phyloP scores from a whole-genome alignment of 2,888 invertebrate genomes.

The Oscheius myriophilus region DNA sequence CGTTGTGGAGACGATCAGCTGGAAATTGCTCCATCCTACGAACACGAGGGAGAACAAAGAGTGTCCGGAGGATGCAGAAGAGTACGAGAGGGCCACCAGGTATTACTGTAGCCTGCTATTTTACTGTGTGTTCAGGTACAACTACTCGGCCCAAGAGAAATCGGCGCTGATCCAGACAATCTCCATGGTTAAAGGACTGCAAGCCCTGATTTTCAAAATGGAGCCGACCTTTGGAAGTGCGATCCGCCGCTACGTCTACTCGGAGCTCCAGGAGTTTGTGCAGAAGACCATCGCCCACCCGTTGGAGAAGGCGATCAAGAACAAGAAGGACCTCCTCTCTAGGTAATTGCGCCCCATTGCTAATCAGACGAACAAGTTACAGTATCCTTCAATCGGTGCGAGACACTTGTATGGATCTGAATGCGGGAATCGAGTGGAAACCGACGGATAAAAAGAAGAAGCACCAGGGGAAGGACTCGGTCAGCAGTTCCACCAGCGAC shows the following conservation, averaged over 20 bases:
- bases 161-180: conserved; percentile 87
- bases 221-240: conserved; percentile 94
- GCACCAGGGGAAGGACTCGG: conserved; percentile 46
- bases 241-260: conserved; percentile 84
- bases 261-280: conserved; percentile 93
- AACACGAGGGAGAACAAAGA: conserved; percentile 93
- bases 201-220: conserved; percentile 94
- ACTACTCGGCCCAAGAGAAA: conserved; percentile 95
- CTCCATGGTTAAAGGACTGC: conserved; percentile 97
- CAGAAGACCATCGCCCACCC: conserved; percentile 89
- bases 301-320: conserved; percentile 92
- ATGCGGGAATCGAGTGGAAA: conserved; percentile 69
- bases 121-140: conserved; percentile 78
- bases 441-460: conserved; percentile 39
- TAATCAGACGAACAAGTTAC: conserved; percentile 42
- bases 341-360: conserved; percentile 60
- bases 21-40: conserved; percentile 97
- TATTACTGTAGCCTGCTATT: conserved; percentile 23
- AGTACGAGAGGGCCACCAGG: conserved; percentile 86
- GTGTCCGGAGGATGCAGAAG: conserved; percentile 90
- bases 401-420: conserved; percentile 97
- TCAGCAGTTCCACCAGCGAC: conserved; percentile 79
- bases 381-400: conserved; percentile 96
- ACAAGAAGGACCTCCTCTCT: conserved; percentile 90
- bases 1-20: conserved; percentile 81